A percentile compares a stretch with the other conserved stretches of the same genome.
Conservation (phyloP, 2,888 invertebrate genomes). For the Metallyticus violacea region DNA sequence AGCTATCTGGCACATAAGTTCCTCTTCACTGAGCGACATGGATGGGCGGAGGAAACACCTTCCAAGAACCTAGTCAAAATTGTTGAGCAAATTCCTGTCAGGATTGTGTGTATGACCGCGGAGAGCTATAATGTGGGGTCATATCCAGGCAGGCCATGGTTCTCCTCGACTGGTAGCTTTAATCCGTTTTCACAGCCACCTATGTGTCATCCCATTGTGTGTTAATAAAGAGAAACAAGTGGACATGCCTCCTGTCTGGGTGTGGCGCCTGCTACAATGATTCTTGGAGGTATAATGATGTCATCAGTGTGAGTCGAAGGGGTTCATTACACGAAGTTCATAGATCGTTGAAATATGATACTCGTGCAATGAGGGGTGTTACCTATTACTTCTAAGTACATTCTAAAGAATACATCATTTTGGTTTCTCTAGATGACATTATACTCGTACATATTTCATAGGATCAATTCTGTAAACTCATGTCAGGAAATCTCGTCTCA, state of each 20-base stretch:
- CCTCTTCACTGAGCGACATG: no score
- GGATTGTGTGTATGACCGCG: no score
- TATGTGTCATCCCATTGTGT: conserved; percentile 16
- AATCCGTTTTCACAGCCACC: not conserved
- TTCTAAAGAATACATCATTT: no score
- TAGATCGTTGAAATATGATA: not conserved
- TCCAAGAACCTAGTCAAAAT: not conserved
- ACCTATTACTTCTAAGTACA: no score
- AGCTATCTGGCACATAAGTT: no score
- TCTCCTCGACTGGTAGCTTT: not conserved
- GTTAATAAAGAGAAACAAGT: conserved; percentile 4
- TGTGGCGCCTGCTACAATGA: not conserved
- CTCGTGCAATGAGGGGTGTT: not conserved
- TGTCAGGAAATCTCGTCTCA: no score
- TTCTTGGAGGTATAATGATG: not conserved
- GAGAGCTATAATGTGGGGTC: not conserved
- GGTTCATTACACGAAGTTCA: not conserved
- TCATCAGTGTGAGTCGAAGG: not conserved
- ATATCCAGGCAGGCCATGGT: not conserved
- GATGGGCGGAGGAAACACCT: not conserved
- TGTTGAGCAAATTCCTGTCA: no score
- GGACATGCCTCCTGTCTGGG: not conserved
- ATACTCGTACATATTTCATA: no score
- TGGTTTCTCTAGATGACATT: no score
- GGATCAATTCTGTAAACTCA: no score